Evolutionary conservation across 2,113 vertebrate genomes (phyloP).

Genomic region (Sialia sialis): DNA sequence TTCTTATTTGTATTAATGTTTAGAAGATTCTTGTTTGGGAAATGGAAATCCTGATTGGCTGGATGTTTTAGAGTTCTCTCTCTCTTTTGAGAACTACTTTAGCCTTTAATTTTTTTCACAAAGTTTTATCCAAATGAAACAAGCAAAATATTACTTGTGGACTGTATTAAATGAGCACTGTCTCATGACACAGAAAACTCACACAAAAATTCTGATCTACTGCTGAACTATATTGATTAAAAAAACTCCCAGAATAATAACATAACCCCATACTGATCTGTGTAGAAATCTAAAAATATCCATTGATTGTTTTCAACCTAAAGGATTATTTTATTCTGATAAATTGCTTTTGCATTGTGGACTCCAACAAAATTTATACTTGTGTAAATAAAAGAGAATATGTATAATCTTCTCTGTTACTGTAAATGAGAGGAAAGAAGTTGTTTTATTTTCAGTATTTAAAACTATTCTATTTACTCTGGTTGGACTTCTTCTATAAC

Average conservation of each 20-base stretch:
- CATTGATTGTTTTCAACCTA: background rate
- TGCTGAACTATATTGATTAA: background rate
- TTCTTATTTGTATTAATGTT: background rate
- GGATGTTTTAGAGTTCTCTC: background rate
- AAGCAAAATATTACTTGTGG: background rate
- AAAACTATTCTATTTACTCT: background rate
- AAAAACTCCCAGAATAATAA: background rate
- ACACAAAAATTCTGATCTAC: background rate
- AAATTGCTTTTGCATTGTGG: background rate
- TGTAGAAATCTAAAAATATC: background rate
- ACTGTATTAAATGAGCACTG: background rate
- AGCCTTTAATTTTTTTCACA: background rate
- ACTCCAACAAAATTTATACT: background rate
- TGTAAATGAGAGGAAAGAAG: background rate
- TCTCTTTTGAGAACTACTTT: background rate
- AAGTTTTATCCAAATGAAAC: background rate
- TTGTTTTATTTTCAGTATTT: background rate
- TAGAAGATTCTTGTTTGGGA: background rate
- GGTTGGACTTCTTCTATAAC: background rate
- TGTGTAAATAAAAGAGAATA: background rate
- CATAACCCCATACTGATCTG: background rate
- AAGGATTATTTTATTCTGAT: conserved; percentile 9
- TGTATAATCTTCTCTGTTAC: background rate
- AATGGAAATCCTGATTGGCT: background rate
- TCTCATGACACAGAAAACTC: background rate